phyloP scores from a whole-genome alignment of 2,113 vertebrate species.

The Eublepharis macularius region DNA sequence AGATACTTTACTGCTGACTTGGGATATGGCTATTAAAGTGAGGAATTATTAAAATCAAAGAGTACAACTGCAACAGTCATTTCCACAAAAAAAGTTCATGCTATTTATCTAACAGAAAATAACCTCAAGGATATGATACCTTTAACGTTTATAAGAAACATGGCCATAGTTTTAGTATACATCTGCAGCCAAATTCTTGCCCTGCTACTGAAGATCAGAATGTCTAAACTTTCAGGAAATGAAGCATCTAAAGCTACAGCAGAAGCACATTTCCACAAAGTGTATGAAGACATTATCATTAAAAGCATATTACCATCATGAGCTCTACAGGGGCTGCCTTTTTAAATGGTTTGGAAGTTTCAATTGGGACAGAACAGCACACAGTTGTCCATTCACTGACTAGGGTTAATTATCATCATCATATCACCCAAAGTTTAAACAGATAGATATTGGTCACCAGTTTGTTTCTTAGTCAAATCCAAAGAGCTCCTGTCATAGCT shows the following conservation, averaged over 20 bases:
- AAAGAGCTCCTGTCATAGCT: too few relatives aligned
- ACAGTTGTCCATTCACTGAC: too few relatives aligned
- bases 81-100: constrained; percentile 18
- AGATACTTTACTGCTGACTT: neutral
- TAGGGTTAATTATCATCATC: too few relatives aligned
- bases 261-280: neutral
- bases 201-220: neutral
- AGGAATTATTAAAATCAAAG: neutral
- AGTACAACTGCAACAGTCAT: neutral
- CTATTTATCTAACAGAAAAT: neutral
- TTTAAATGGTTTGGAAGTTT: too few relatives aligned
- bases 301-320: neutral
- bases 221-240: neutral
- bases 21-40: neutral
- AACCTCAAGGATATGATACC: neutral
- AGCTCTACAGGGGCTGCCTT: neutral
- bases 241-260: neutral
- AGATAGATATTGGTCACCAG: too few relatives aligned
- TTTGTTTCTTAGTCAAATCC: too few relatives aligned
- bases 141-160: neutral
- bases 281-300: neutral
- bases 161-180: neutral
- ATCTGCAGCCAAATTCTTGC: neutral
- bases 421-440: too few relatives aligned
- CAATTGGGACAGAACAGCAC: too few relatives aligned